Evolutionary conservation across 2,888 invertebrate genomes (phyloP), one percentile per base, ranked within the genome.

Genomic region (Pterostichus madidus): DNA sequence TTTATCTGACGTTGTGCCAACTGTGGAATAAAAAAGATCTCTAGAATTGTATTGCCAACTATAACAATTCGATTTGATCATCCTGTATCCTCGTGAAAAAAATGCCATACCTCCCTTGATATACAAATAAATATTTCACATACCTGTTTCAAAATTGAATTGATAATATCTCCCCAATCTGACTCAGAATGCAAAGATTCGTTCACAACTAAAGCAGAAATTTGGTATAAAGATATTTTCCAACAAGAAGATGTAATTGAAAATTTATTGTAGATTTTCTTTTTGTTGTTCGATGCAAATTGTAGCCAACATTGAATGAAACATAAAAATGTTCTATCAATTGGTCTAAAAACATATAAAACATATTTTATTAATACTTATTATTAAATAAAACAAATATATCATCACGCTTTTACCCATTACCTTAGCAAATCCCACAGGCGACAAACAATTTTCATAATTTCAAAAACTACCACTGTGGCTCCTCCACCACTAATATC

Each of bases 131-230:
- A 44, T 73, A 64, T 56, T 59, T 61, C 11, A 77, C 77, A 39
- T 83, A 73, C 83, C 68, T 68, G 75, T 52, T 44, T 79, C n/a
- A 53, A 13, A 61, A 84, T 80, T 32, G 13, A 59, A 39, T 32
- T 71, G 17, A 71, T 35, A n/a, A 83, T 8, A 39, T 71, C 39
- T 17, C 17, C 56, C 71, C 71, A 32, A 31, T 39, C 64, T 10
- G 75, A 46, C 8, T 46, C 61, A 11, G 5, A 8, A 5, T 49
- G n/a, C 10, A 52, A 4, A 17, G 53, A 10, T n/a, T 32, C 35
- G 0, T 35, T 4, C 56, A 49, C 24, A 61, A 81, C 59, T 8
- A 61, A n/a, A 75, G 61, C 39, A 15, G 53, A n/a, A 24, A 83
- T 77, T 35, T 68, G 49, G 8, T 15, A 46, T 11, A 83, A 15